Conservation (phyloP, 2,888 invertebrate genomes). For the Oscheius sp. region DNA sequence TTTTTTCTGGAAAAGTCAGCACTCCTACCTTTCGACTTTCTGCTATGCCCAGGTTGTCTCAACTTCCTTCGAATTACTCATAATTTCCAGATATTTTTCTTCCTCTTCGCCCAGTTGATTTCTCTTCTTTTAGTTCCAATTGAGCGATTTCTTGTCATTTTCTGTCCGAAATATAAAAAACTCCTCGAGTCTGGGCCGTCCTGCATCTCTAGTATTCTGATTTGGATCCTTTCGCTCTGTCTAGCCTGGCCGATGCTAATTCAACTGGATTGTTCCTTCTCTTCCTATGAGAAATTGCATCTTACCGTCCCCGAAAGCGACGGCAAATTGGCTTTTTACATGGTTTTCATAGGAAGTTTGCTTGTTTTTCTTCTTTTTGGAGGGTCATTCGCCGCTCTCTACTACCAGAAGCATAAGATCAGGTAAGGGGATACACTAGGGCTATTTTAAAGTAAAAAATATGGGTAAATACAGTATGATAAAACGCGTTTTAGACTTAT, state of each 20-base stretch:
- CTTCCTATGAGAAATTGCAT: background rate
- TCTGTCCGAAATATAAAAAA: background rate
- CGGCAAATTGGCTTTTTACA: background rate
- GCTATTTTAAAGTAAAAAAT: too few relatives aligned
- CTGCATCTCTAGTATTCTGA: slow-evolving; percentile 11
- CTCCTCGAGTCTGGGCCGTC: background rate
- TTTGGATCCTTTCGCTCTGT: slow-evolving; percentile 10
- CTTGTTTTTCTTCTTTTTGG: too few relatives aligned
- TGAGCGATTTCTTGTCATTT: slow-evolving; percentile 4
- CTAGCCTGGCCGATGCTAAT: slow-evolving; percentile 19
- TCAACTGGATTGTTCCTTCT: slow-evolving; percentile 5
- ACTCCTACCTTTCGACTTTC: slow-evolving; percentile 14
- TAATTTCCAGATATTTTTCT: slow-evolving; percentile 17
- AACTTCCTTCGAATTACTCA: too few relatives aligned
- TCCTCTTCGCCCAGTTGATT: slow-evolving; percentile 17
- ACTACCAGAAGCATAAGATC: too few relatives aligned
- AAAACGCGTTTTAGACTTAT: too few relatives aligned
- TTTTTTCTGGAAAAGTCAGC: slow-evolving; percentile 17
- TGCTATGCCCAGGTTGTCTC: slow-evolving; percentile 17
- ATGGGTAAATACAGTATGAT: too few relatives aligned
- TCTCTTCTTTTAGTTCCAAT: background rate
- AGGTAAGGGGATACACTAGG: too few relatives aligned
- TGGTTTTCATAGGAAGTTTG: background rate
- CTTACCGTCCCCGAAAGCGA: background rate
- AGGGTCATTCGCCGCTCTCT: too few relatives aligned